Percentiles rank a stretch among this genome's conserved stretches.
Evolutionary conservation across 2,888 invertebrate genomes (phyloP).

Genomic region (Cataglyphis altisquamis): DNA sequence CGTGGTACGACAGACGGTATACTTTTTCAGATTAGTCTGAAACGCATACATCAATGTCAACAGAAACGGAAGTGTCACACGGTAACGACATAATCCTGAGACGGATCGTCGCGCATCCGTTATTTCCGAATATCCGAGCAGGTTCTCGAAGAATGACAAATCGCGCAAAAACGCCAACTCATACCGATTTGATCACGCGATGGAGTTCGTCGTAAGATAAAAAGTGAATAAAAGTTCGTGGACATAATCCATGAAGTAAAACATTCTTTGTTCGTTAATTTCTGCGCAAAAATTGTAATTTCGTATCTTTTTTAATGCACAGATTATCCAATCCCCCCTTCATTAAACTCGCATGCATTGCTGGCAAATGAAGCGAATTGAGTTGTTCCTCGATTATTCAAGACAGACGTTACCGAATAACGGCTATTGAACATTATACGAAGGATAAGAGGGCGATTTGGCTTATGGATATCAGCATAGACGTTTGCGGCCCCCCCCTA

Average conservation of each 20-base stretch:
- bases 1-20: constrained; percentile 16
- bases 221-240: neutral
- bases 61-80: constrained; percentile 17
- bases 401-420: constrained; percentile 58
- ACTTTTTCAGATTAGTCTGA: constrained; percentile 43
- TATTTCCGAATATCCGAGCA: constrained; percentile 42
- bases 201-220: constrained; percentile 1
- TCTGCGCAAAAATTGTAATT: neutral
- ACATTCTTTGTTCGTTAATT: neutral
- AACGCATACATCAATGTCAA: constrained; percentile 51
- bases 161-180: constrained; percentile 16
- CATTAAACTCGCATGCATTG: constrained; percentile 34
- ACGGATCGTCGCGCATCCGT: constrained; percentile 49
- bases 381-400: constrained; percentile 55
- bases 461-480: constrained; percentile 56
- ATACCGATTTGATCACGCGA: constrained; percentile 7
- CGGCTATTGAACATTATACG: constrained; percentile 48
- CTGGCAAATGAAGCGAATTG: constrained; percentile 42
- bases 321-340: neutral
- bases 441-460: constrained; percentile 50
- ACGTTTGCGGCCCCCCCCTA: constrained; percentile 28
- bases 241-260: neutral
- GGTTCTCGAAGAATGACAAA: constrained; percentile 51
- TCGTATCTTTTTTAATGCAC: neutral
- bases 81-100: constrained; percentile 49